Conservation (phyloP, 1,140 invertebrate genomes). For the Geopemphigus sp. region DNA sequence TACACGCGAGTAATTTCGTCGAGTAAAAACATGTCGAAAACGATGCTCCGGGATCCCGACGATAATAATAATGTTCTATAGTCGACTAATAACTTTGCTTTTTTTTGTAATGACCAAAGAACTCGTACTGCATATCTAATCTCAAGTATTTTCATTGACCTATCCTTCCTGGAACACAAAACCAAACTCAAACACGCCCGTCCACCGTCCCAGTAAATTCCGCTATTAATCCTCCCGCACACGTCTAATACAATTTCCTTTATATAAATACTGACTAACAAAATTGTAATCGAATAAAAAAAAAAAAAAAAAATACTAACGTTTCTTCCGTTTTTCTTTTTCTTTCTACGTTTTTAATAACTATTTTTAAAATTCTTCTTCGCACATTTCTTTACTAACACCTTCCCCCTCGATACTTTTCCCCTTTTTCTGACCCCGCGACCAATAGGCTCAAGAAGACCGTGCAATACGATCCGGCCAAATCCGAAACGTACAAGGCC, state of each 20-base stretch:
- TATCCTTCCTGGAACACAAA: conserved; percentile 78
- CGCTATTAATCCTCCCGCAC: conserved; percentile 45
- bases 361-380: conserved; percentile 42
- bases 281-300: conserved; percentile 20
- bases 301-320: conserved; percentile 25
- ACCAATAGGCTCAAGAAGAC: conserved; percentile 62
- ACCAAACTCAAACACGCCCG: conserved; percentile 54
- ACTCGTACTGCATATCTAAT: conserved; percentile 62
- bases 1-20: neutral
- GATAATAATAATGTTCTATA: neutral
- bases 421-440: conserved; percentile 35
- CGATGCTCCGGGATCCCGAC: neutral
- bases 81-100: conserved; percentile 31
- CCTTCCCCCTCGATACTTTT: conserved; percentile 43
- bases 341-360: conserved; percentile 33
- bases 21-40: neutral
- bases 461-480: conserved; percentile 75
- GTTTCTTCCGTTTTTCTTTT: conserved; percentile 48
- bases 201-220: conserved; percentile 31
- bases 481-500: conserved; percentile 80
- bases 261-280: conserved; percentile 39
- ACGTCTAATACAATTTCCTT: neutral
- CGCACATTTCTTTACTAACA: conserved; percentile 45
- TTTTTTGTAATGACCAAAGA: conserved; percentile 51
- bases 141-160: conserved; percentile 70